phyloP scores from a whole-genome alignment of 2,888 invertebrate species.

The Caradrina clavipalpis region DNA sequence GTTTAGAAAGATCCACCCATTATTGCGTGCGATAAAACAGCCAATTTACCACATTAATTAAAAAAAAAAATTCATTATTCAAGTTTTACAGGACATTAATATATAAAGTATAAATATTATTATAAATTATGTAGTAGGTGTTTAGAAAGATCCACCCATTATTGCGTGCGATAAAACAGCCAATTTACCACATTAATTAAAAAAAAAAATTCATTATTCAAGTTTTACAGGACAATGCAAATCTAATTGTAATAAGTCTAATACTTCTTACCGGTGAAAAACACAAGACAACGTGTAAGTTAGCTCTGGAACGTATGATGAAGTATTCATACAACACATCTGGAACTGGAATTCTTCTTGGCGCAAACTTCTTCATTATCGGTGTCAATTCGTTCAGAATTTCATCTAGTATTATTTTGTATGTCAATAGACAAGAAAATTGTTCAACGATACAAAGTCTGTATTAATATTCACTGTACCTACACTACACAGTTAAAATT shows the following conservation, averaged over 20 bases:
- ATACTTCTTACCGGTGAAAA: conserved; percentile 94
- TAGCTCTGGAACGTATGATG: conserved; percentile 94
- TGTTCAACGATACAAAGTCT: not conserved
- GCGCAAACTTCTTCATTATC: conserved; percentile 95
- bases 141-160: too few species aligned
- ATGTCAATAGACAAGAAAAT: not conserved
- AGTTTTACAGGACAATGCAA: not conserved
- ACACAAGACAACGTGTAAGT: conserved; percentile 96
- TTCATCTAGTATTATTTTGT: conserved; percentile 91
- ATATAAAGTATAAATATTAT: too few species aligned
- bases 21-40: too few species aligned
- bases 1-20: too few species aligned
- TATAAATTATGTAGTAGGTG: too few species aligned
- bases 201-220: too few species aligned
- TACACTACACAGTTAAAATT: conserved; percentile 1
- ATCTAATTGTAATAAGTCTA: not conserved
- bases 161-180: too few species aligned
- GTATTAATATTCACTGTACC: not conserved
- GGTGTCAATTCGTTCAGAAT: conserved; percentile 94
- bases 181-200: too few species aligned
- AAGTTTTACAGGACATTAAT: too few species aligned
- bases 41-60: too few species aligned
- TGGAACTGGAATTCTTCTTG: conserved; percentile 94
- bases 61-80: too few species aligned
- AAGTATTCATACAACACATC: conserved; percentile 97